These are phyloP conservation scores for Xestoiulus laeticollis DNA, from an alignment of 2,888 invertebrate genomes.

Conservation along the genomic window DNA sequence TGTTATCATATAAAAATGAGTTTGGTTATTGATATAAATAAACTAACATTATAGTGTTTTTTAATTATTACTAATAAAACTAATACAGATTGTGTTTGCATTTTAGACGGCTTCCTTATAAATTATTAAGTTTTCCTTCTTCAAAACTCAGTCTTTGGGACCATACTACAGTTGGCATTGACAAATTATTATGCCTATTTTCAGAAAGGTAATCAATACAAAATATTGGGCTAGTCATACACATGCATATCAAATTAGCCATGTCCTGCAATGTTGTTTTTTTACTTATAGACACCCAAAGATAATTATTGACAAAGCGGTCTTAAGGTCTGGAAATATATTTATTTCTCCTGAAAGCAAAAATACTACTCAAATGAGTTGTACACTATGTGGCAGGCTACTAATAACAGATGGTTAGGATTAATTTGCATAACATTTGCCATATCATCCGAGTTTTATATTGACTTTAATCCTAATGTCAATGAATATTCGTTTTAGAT, in stretches of 20 bases:
- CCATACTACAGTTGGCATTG: not conserved
- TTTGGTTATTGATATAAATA: too few species aligned
- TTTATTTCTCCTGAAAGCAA: not conserved
- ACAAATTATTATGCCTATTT: not conserved
- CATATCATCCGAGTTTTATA: not conserved
- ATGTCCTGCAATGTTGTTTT: not conserved
- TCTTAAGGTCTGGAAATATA: not conserved
- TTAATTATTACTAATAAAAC: not conserved
- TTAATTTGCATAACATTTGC: not conserved
- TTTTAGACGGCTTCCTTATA: constrained; percentile 49
- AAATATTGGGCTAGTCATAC: not conserved
- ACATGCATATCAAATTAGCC: not conserved
- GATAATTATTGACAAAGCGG: not conserved
- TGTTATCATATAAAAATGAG: too few species aligned
- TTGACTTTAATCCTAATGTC: not conserved
- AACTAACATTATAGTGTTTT: too few species aligned
- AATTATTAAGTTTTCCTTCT: constrained; percentile 43
- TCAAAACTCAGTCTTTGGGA: constrained; percentile 48
- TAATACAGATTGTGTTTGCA: not conserved
- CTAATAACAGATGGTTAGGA: not conserved
- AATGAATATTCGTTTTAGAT: not conserved
- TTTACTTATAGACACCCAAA: not conserved
- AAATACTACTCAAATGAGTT: not conserved
- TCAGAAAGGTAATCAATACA: not conserved
- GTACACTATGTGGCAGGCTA: constrained; percentile 2